Evolutionary conservation across 2,113 vertebrate genomes (phyloP).

Genomic region (Daphoenositta chrysoptera): DNA sequence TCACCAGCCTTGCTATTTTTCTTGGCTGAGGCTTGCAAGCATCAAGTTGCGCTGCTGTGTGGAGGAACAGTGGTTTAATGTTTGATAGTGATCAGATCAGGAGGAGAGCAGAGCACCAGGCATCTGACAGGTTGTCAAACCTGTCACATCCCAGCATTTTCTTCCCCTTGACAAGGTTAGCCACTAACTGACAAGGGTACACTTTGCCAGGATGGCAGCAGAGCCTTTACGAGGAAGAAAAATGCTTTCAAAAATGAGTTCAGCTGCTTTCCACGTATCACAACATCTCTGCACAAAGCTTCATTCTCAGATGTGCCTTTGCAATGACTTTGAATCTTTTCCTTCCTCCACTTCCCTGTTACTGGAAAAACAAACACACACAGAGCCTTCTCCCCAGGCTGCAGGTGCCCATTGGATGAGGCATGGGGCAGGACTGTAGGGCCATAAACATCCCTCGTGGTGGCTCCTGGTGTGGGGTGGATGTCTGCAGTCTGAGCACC

Average conservation of each 20-base stretch:
- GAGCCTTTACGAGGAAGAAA: conserved; percentile 22
- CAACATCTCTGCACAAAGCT: not conserved
- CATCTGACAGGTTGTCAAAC: conserved; percentile 70
- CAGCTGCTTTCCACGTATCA: not conserved
- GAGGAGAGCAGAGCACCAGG: conserved; percentile 62
- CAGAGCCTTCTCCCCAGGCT: not conserved
- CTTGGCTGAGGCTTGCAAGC: conserved; percentile 48
- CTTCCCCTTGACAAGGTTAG: conserved; percentile 74
- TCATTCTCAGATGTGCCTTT: not conserved
- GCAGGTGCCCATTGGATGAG: not conserved
- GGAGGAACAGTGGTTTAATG: conserved; percentile 59
- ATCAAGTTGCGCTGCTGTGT: conserved; percentile 56
- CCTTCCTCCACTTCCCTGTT: not conserved
- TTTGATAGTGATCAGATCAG: conserved; percentile 67
- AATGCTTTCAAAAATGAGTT: not conserved
- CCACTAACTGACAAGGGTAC: conserved; percentile 65
- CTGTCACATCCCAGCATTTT: conserved; percentile 64
- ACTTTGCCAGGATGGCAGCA: conserved; percentile 21
- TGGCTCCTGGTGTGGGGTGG: not conserved
- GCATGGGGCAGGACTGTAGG: rapidly evolving
- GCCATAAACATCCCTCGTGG: rapidly evolving
- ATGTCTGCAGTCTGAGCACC: not conserved
- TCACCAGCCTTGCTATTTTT: conserved; percentile 30
- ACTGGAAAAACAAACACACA: not conserved
- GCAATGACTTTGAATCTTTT: conserved; percentile 13